Evolutionary conservation across 2,888 invertebrate genomes (phyloP).

Genomic region (Tuta absoluta): DNA sequence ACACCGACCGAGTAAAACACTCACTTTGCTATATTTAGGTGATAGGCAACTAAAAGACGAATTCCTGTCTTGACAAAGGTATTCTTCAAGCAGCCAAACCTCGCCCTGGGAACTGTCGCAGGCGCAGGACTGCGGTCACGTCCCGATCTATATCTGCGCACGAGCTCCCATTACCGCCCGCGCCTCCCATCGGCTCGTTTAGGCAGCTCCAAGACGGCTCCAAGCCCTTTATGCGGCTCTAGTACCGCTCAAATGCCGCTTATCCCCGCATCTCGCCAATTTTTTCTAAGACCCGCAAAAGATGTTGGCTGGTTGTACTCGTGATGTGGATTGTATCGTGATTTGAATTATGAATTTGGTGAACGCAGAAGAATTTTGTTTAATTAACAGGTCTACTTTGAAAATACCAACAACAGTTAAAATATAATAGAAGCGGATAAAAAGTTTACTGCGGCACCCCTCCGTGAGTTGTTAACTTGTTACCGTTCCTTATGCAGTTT

Average conservation of each 20-base stretch:
- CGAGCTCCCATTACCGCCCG: slow-evolving; percentile 48
- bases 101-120: slow-evolving; percentile 38
- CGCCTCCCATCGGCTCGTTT: slow-evolving; percentile 13
- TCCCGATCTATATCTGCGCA: slow-evolving; percentile 53
- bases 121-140: slow-evolving; percentile 49
- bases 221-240: not conserved
- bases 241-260: slow-evolving; percentile 6
- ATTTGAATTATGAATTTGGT: slow-evolving; percentile 1
- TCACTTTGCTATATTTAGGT: not conserved
- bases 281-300: slow-evolving; percentile 10
- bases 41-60: not conserved
- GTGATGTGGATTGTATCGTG: slow-evolving; percentile 13
- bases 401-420: too few species aligned
- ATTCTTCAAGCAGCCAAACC: slow-evolving; percentile 13
- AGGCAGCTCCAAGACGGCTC: not conserved
- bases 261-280: slow-evolving; percentile 8
- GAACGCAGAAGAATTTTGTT: not conserved
- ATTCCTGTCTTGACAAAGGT: slow-evolving; percentile 6
- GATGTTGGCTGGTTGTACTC: not conserved
- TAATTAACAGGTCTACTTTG: not conserved
- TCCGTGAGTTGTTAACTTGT: too few species aligned
- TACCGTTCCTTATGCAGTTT: too few species aligned
- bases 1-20: too few species aligned
- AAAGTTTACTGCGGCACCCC: too few species aligned
- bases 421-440: too few species aligned